Percentiles rank a stretch among this genome's conserved stretches.
These are phyloP conservation scores for Hapalemur alaotrensis DNA, from an alignment of 2,797 vertebrate species.

Conservation along the genomic window DNA sequence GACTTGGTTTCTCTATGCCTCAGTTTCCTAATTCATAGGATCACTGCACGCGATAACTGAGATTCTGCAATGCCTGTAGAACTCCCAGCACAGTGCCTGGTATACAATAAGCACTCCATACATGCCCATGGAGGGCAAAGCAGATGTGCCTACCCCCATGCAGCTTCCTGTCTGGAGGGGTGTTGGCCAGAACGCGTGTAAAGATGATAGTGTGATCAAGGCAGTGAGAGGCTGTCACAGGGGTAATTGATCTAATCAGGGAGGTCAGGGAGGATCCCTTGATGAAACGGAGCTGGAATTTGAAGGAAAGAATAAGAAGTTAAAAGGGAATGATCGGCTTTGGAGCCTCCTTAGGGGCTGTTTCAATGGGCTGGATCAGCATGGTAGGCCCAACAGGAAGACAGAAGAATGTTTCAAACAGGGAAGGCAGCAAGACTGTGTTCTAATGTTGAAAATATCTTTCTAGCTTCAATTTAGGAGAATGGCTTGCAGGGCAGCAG, in stretches of 20 bases:
- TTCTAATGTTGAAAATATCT: background rate
- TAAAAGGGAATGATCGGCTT: background rate
- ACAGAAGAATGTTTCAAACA: background rate
- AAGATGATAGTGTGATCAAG: accelerated
- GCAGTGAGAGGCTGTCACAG: background rate
- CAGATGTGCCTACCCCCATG: background rate
- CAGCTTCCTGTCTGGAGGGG: too few relatives aligned
- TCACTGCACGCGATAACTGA: background rate
- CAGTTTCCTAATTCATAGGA: background rate
- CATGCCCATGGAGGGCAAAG: background rate
- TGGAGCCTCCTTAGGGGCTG: too few relatives aligned
- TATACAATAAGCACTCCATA: accelerated
- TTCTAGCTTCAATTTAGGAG: background rate
- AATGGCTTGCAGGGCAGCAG: accelerated
- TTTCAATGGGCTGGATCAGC: background rate
- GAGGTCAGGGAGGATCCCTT: background rate
- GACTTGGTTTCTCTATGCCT: background rate
- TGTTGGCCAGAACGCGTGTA: accelerated
- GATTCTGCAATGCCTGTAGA: background rate
- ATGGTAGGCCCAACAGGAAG: background rate
- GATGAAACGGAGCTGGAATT: background rate
- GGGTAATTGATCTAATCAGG: background rate
- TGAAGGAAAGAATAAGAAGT: background rate
- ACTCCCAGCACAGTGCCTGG: background rate
- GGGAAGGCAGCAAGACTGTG: accelerated